Conservation (phyloP, 2,113 vertebrate species). For the Hydrochoerus hydrochaeris region DNA sequence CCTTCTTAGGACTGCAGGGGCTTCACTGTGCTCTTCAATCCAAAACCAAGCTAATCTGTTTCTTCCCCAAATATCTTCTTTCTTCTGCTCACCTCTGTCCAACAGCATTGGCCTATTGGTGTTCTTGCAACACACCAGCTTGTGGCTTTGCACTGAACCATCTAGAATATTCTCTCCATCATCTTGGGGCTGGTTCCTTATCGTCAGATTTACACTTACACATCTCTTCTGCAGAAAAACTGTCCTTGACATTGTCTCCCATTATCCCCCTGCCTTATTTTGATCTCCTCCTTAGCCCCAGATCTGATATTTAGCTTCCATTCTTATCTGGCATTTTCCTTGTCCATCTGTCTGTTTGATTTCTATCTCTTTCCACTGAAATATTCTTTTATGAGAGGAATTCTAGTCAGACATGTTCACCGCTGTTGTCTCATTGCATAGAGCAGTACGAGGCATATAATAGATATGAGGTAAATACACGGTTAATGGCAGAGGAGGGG, state of each 20-base stretch:
- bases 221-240: background rate
- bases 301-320: background rate
- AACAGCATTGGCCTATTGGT: background rate
- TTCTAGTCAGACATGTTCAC: background rate
- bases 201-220: background rate
- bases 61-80: background rate
- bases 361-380: background rate
- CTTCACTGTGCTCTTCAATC: background rate
- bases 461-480: background rate
- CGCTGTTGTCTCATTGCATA: background rate
- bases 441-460: background rate
- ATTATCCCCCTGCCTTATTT: background rate
- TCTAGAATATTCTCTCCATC: too few relatives aligned
- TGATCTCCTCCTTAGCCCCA: background rate
- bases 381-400: background rate
- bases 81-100: background rate
- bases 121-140: background rate
- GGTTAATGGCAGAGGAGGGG: background rate
- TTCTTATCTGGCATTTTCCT: background rate
- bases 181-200: background rate
- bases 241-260: accelerated
- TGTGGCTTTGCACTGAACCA: background rate
- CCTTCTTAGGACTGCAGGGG: background rate
- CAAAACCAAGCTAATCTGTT: background rate
- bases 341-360: background rate